These are phyloP conservation scores for Drosophila lini DNA, from an alignment of 1,140 invertebrate genomes.

Conservation along the genomic window DNA sequence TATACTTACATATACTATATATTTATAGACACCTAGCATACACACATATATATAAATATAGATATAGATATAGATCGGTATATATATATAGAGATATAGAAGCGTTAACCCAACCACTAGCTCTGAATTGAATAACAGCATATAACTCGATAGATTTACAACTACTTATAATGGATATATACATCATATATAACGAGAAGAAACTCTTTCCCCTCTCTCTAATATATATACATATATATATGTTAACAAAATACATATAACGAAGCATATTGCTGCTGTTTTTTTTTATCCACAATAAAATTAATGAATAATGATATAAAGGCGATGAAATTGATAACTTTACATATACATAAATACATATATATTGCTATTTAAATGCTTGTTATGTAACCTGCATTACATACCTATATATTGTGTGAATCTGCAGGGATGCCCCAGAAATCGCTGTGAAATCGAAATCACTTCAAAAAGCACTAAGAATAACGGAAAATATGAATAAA, in stretches of 20 bases:
- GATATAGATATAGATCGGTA: conserved; percentile 34
- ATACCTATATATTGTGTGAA: background rate
- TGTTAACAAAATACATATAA: conserved; percentile 11
- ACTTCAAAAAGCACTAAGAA: background rate
- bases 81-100: conserved; percentile 18
- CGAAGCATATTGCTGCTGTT: conserved; percentile 38
- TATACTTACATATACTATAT: conserved; percentile 47
- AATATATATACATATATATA: conserved; percentile 9
- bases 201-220: background rate
- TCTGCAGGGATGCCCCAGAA: background rate
- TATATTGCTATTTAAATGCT: conserved; percentile 29
- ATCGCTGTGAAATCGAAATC: background rate
- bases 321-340: conserved; percentile 32
- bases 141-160: conserved; percentile 50
- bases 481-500: background rate
- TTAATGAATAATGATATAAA: conserved; percentile 21
- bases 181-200: conserved; percentile 15
- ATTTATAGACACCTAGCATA: conserved; percentile 38
- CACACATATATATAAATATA: background rate
- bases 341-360: conserved; percentile 18
- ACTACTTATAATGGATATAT: conserved; percentile 38
- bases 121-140: conserved; percentile 48
- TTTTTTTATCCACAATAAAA: conserved; percentile 17
- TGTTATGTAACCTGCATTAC: conserved; percentile 15
- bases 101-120: conserved; percentile 42